A percentile compares a stretch with the other conserved stretches of the same genome.
phyloP scores from a whole-genome alignment of 2,113 vertebrate genomes.

The Cynoglossus semilaevis region DNA sequence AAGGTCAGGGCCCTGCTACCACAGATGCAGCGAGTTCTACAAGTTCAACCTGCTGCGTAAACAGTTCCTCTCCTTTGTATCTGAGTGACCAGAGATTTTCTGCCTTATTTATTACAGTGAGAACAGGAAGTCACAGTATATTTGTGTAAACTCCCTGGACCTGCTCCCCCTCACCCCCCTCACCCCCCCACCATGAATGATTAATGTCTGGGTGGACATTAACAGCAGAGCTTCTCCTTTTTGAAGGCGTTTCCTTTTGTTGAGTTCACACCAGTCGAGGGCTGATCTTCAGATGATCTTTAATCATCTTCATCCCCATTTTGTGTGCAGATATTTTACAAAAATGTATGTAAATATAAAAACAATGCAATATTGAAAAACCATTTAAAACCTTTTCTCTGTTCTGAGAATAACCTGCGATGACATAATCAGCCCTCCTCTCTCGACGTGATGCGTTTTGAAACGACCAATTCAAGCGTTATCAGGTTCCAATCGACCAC shows the following conservation, averaged over 20 bases:
- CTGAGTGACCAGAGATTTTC: not conserved
- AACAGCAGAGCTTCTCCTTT: too few relatives aligned
- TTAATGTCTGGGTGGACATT: slow-evolving; percentile 20
- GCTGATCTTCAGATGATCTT: too few relatives aligned
- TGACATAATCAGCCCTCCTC: slow-evolving; percentile 16
- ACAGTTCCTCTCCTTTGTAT: slow-evolving; percentile 45
- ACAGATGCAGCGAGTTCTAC: slow-evolving; percentile 19
- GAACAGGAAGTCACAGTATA: not conserved
- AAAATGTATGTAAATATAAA: too few relatives aligned
- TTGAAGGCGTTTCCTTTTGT: too few relatives aligned
- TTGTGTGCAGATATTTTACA: too few relatives aligned
- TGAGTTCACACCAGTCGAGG: too few relatives aligned
- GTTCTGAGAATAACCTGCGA: too few relatives aligned
- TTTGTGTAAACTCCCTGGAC: slow-evolving; percentile 7
- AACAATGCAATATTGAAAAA: too few relatives aligned
- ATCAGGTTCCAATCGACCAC: slow-evolving; percentile 50
- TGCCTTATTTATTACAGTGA: not conserved
- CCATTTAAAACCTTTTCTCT: too few relatives aligned
- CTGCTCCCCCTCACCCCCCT: not conserved
- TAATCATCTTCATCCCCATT: too few relatives aligned
- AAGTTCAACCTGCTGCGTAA: slow-evolving; percentile 32
- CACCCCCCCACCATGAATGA: slow-evolving; percentile 22
- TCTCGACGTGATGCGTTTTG: not conserved
- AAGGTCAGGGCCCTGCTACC: slow-evolving; percentile 7
- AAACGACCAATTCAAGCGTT: slow-evolving; percentile 25